Conservation (phyloP, 2,797 vertebrate genomes). For the Myotis planiceps region DNA sequence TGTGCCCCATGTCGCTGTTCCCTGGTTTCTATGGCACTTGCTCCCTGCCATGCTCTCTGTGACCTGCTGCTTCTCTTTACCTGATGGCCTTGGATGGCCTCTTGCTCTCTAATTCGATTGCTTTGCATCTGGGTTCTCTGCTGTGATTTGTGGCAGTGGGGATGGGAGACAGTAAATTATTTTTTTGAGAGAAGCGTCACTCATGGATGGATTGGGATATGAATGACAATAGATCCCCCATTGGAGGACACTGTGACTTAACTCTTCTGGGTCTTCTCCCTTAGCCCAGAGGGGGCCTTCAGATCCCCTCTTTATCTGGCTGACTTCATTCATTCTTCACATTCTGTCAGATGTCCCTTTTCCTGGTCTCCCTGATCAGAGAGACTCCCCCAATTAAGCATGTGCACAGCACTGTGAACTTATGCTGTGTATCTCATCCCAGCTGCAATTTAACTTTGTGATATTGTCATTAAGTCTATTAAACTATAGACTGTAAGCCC, state of each 20-base stretch:
- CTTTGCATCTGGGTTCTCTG: neutral
- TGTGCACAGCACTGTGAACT: neutral
- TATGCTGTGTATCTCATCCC: neutral
- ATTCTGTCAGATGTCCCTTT: neutral
- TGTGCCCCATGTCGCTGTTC: fast-evolving
- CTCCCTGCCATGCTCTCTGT: fast-evolving
- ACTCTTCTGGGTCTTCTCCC: neutral
- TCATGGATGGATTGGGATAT: neutral
- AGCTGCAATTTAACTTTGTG: neutral
- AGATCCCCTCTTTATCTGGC: neutral
- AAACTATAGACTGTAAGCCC: neutral
- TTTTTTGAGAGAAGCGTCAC: neutral
- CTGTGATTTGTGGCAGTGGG: neutral
- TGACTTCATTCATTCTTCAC: neutral
- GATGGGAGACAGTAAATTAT: neutral
- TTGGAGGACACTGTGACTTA: neutral
- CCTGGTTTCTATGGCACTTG: neutral
- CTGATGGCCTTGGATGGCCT: neutral
- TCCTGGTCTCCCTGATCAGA: neutral
- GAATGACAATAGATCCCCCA: neutral
- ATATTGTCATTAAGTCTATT: neutral
- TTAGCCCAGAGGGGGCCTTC: neutral
- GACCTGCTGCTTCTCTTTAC: neutral
- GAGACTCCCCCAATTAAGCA: neutral
- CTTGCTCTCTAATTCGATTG: neutral